Conservation (phyloP, 2,888 invertebrate genomes). For the Leptothorax acervorum region DNA sequence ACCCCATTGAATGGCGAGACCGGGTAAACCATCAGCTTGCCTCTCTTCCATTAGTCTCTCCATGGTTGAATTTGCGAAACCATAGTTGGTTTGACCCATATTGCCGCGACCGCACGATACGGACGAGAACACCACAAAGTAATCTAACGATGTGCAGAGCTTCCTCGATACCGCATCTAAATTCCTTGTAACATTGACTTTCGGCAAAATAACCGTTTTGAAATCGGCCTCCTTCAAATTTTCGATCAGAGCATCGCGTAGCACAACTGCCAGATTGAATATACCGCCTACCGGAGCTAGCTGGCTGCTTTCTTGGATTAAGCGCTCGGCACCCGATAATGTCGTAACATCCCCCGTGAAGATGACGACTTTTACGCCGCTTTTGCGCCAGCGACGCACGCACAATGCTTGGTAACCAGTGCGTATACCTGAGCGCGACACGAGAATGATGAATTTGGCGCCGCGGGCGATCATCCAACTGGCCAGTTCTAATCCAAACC, state of each 20-base stretch:
- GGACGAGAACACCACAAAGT: conserved; percentile 98
- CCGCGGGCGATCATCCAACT: conserved; percentile 96
- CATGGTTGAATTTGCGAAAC: conserved; percentile 98
- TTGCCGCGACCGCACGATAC: conserved; percentile 99
- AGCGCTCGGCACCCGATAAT: conserved; percentile 83
- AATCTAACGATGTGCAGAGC: conserved; percentile 93
- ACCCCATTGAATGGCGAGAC: conserved; percentile 98
- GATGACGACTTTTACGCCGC: conserved; percentile 85
- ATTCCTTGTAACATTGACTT: conserved; percentile 93
- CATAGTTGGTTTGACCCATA: conserved; percentile 98
- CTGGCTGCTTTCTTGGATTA: conserved; percentile 83
- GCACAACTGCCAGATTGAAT: conserved; percentile 97
- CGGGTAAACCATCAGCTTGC: conserved; percentile 94
- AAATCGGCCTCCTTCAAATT: conserved; percentile 94
- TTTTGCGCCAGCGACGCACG: conserved; percentile 89
- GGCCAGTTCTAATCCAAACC: conserved; percentile 97
- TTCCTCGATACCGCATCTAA: conserved; percentile 93
- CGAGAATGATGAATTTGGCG: conserved; percentile 93
- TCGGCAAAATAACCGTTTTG: conserved; percentile 93
- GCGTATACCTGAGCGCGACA: conserved; percentile 95
- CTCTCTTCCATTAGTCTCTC: conserved; percentile 97
- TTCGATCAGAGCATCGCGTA: conserved; percentile 95
- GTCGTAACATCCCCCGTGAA: conserved; percentile 84
- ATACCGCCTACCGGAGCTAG: conserved; percentile 90
- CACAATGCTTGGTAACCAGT: conserved; percentile 96